Evolutionary conservation across 2,888 invertebrate genomes (phyloP).

Genomic region (Kuschelorhynchus macadamiae): DNA sequence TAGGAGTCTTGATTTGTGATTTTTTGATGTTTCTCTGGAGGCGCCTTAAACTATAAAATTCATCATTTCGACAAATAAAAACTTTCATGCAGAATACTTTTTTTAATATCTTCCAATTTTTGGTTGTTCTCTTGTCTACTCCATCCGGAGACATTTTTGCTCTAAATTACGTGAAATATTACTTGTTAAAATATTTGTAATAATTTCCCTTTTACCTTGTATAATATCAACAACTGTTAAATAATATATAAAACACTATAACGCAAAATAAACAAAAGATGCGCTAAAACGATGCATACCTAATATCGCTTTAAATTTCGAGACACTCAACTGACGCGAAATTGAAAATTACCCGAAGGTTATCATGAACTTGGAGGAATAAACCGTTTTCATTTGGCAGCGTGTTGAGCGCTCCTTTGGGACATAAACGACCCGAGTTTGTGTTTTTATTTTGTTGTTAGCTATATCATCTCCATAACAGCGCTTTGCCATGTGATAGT

Average conservation of each 20-base stretch:
- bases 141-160: no score
- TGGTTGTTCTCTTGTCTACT: no score
- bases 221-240: background rate
- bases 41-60: no score
- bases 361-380: constrained; percentile 26
- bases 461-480: constrained; percentile 42
- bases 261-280: no score
- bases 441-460: constrained; percentile 40
- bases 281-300: no score
- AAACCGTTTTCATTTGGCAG: constrained; percentile 36
- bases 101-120: no score
- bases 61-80: no score
- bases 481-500: constrained; percentile 25
- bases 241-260: no score
- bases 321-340: background rate
- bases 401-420: constrained; percentile 31
- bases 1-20: no score
- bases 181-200: background rate
- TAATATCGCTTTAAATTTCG: constrained; percentile 4
- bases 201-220: background rate
- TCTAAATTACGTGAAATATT: no score
- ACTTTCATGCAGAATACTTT: no score
- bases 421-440: constrained; percentile 33
- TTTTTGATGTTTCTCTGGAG: no score
- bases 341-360: constrained; percentile 17